Percentiles rank a stretch among this genome's conserved stretches.
Conservation (phyloP, 2,113 vertebrate genomes). For the Sigmodon hispidus region DNA sequence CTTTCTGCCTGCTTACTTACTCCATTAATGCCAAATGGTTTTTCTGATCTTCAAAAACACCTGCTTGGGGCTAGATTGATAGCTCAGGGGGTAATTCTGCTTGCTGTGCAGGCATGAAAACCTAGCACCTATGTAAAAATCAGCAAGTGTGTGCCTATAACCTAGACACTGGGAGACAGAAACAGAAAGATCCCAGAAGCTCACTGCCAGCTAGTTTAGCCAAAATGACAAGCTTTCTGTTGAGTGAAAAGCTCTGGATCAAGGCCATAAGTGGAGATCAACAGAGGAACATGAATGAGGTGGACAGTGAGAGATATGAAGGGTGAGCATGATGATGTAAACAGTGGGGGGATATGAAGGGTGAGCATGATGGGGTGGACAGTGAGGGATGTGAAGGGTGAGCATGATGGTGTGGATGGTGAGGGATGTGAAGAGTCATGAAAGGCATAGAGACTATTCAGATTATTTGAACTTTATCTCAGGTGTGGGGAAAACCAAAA, state of each 20-base stretch:
- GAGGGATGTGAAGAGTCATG: not conserved
- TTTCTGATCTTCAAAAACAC: not conserved
- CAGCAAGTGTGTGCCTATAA: not conserved
- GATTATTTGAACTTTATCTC: not conserved
- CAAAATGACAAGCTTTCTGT: not conserved
- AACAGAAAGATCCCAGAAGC: no score
- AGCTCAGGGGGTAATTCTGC: not conserved
- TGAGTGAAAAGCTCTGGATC: not conserved
- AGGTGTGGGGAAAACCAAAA: conserved; percentile 18
- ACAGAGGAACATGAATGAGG: not conserved
- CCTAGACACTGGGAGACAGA: not conserved
- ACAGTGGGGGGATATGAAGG: no score
- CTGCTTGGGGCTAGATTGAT: no score
- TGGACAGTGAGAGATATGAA: not conserved
- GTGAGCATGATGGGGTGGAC: not conserved
- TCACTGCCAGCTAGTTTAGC: not conserved
- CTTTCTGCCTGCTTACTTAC: not conserved
- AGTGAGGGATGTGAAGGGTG: not conserved
- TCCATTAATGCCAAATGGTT: not conserved
- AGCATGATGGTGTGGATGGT: not conserved
- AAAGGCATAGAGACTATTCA: not conserved
- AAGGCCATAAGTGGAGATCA: not conserved
- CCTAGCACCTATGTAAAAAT: not conserved
- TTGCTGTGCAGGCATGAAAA: not conserved
- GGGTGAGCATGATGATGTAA: not conserved